Base-by-base conservation (phyloP, 2,888 invertebrate genomes). In the Esperia sulphurella region DNA sequence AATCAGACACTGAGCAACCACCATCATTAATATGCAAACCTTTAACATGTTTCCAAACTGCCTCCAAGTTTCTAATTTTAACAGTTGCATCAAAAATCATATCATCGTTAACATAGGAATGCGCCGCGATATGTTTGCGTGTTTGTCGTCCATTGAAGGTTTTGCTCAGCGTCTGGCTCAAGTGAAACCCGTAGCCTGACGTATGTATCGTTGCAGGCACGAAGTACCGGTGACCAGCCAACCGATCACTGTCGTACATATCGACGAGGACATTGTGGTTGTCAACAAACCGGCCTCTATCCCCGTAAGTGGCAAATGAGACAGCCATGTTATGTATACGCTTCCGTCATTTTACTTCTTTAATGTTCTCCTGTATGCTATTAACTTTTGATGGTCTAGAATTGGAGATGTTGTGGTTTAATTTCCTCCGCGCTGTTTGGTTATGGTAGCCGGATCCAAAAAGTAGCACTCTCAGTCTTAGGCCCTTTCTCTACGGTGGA, bases 201-300 rank as follows among this genome's bases (percentile, higher is more conserved):
- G 77, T 84, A 75, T 86, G 77, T 89, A 86, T 87, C 86, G 83
- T 89, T 89, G 84, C 95, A 97, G 98, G 94, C 99, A 99, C 93
- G 99, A 99, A 94, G 97, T 98, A 91, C 98, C 98, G 83, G 98
- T 99, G 91, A 95, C 97, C 91, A 96, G 96, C 91, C 95, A 96
- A 93, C 95, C 96, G 91, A 96, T 99, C 92, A 95, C 96, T 92
- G 96, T 99, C 91, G 95, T 99, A 85, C 96, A 96, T 92, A 96
- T 98, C 93, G 97, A 97, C 92, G 97, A 98, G 91, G 98, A 99
- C 92, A 94, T 99, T 92, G 95, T 99, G 91, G 99, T 99, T 91
- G 97, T 99, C 91, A 97, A 99, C 94, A 99, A 99, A 94, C 98
- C 99, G 87, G 96, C 98, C 91, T 98, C 98, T 91, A 97, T 99